Percentiles rank a stretch among this genome's conserved stretches.
These are phyloP conservation scores for Stratiolaelaps scimitus DNA, from an alignment of 1,140 invertebrate genomes.

Conservation along the genomic window DNA sequence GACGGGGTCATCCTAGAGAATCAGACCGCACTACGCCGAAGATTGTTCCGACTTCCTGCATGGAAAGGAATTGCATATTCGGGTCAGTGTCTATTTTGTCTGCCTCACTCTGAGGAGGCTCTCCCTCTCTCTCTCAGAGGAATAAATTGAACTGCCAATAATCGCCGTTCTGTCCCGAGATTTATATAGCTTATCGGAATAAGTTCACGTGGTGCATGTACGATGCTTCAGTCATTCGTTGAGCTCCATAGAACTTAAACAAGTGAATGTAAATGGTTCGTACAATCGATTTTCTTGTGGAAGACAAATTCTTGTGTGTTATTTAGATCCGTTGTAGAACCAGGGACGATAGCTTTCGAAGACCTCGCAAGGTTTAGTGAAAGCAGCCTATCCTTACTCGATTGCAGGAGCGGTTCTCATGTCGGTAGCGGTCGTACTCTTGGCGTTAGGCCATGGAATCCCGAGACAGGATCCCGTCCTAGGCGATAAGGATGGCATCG, in stretches of 20 bases:
- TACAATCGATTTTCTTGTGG: too few relatives aligned
- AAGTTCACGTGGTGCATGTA: too few relatives aligned
- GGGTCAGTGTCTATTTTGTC: not conserved
- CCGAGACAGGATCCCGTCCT: slow-evolving; percentile 15
- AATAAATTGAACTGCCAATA: too few relatives aligned
- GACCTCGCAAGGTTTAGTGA: too few relatives aligned
- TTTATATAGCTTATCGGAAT: too few relatives aligned
- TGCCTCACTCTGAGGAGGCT: not conserved
- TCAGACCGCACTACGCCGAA: slow-evolving; percentile 12
- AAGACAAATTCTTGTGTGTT: too few relatives aligned
- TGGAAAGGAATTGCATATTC: slow-evolving; percentile 23
- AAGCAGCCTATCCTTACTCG: not conserved
- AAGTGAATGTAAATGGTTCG: too few relatives aligned
- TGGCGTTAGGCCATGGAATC: slow-evolving; percentile 21
- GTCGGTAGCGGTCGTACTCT: not conserved
- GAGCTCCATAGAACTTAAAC: too few relatives aligned
- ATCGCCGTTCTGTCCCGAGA: too few relatives aligned
- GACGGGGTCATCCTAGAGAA: slow-evolving; percentile 22
- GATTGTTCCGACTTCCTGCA: slow-evolving; percentile 10
- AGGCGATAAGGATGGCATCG: slow-evolving; percentile 28
- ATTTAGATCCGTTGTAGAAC: too few relatives aligned
- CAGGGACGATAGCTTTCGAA: too few relatives aligned
- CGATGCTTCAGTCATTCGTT: too few relatives aligned
- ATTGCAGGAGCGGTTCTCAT: slow-evolving; percentile 16
- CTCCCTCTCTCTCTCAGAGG: not conserved